These are phyloP conservation scores for Acronicta alni DNA, from an alignment of 2,888 invertebrate species.

Conservation along the genomic window DNA sequence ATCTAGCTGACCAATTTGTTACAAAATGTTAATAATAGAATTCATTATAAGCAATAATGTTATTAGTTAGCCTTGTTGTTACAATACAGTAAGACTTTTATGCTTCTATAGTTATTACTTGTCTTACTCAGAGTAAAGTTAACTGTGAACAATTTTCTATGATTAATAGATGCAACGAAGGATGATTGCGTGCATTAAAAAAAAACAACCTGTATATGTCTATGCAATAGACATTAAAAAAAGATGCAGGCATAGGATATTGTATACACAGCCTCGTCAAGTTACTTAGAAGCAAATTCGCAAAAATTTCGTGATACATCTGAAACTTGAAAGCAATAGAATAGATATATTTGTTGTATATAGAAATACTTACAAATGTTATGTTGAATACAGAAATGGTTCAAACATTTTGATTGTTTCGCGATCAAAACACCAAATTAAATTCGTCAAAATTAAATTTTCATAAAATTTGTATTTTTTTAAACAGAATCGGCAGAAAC, in stretches of 20 bases:
- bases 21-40: slow-evolving; percentile 49
- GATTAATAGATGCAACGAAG: neutral
- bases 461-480: neutral
- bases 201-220: neutral
- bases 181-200: neutral
- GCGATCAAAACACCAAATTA: slow-evolving; percentile 9
- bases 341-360: slow-evolving; percentile 61
- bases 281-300: slow-evolving; percentile 24
- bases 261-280: neutral
- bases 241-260: neutral
- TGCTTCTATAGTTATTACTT: slow-evolving; percentile 11
- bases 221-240: neutral
- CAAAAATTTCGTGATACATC: slow-evolving; percentile 54
- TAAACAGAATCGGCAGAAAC: too few relatives aligned
- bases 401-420: slow-evolving; percentile 24
- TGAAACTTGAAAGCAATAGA: slow-evolving; percentile 70
- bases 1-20: slow-evolving; percentile 56
- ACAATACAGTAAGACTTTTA: slow-evolving; percentile 33
- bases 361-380: slow-evolving; percentile 25
- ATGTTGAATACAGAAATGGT: slow-evolving; percentile 38
- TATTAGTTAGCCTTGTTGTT: slow-evolving; percentile 43
- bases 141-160: slow-evolving; percentile 3
- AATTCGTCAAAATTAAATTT: neutral
- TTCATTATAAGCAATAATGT: slow-evolving; percentile 52
- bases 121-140: neutral